These are phyloP conservation scores for Tryphoninae sp. DNA, from an alignment of 2,888 invertebrate genomes.

Conservation along the genomic window DNA sequence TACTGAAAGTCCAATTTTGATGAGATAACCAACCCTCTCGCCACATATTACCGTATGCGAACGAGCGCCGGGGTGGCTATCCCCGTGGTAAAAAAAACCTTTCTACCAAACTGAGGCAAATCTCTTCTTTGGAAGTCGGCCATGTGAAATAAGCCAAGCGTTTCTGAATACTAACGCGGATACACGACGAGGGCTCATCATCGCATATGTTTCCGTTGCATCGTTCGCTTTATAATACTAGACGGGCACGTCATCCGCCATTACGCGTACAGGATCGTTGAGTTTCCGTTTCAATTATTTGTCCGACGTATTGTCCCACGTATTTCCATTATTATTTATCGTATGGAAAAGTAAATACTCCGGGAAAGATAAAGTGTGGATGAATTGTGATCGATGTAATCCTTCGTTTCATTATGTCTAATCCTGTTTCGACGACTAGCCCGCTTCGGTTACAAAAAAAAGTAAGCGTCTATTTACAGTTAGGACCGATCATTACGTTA, in stretches of 20 bases:
- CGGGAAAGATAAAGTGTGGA: slow-evolving; percentile 13
- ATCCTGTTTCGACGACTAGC: slow-evolving; percentile 31
- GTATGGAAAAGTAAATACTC: slow-evolving; percentile 16
- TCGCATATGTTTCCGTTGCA: slow-evolving; percentile 66
- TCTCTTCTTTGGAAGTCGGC: slow-evolving; percentile 79
- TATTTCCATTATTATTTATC: slow-evolving; percentile 54
- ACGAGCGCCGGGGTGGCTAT: slow-evolving; percentile 68
- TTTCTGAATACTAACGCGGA: slow-evolving; percentile 79
- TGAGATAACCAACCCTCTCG: slow-evolving; percentile 79
- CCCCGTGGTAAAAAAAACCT: slow-evolving; percentile 64
- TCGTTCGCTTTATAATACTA: slow-evolving; percentile 62
- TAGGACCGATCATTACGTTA: no score
- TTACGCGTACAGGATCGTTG: slow-evolving; percentile 51
- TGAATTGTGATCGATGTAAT: slow-evolving; percentile 49
- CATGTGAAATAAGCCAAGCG: slow-evolving; percentile 81
- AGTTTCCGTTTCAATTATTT: slow-evolving; percentile 62
- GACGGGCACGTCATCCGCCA: slow-evolving; percentile 50
- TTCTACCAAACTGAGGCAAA: slow-evolving; percentile 78
- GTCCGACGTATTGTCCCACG: slow-evolving; percentile 33
- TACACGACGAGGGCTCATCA: slow-evolving; percentile 69
- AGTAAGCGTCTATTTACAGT: no score
- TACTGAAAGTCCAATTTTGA: slow-evolving; percentile 77
- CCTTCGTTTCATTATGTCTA: slow-evolving; percentile 38
- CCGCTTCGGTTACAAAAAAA: no score
- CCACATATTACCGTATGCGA: slow-evolving; percentile 75